Evolutionary conservation across 2,888 invertebrate species (phyloP).

Genomic region (Ptychoptera albimana): DNA sequence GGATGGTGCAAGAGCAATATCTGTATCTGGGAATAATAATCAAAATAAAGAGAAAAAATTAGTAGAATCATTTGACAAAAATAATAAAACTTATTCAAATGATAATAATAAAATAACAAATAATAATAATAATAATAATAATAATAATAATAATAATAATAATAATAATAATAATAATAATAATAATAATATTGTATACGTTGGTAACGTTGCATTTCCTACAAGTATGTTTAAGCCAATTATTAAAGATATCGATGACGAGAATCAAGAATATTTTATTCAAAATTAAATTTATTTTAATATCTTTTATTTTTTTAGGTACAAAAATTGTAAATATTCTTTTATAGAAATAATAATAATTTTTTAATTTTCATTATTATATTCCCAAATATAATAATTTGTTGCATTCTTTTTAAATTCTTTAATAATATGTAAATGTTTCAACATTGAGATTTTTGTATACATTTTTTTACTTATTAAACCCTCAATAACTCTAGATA

Average conservation of each 20-base stretch:
- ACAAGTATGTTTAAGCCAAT: slow-evolving; percentile 19
- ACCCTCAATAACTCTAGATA: slow-evolving; percentile 16
- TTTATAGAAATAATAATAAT: background rate
- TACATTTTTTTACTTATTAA: slow-evolving; percentile 19
- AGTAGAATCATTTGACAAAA: too few species aligned
- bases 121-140: slow-evolving; percentile 7
- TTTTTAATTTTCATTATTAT: slow-evolving; percentile 6
- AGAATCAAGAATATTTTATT: background rate
- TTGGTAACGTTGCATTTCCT: slow-evolving; percentile 19
- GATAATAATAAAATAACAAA: too few species aligned
- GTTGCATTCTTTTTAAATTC: slow-evolving; percentile 17
- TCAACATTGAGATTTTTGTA: slow-evolving; percentile 17
- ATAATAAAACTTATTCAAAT: too few species aligned
- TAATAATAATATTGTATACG: slow-evolving; percentile 14
- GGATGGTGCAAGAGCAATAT: too few species aligned
- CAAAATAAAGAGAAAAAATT: too few species aligned
- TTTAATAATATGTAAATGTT: slow-evolving; percentile 18
- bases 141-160: background rate
- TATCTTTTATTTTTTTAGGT: background rate
- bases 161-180: background rate
- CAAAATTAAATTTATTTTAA: background rate
- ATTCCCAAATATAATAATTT: slow-evolving; percentile 18
- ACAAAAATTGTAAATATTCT: too few species aligned
- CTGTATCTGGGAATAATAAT: too few species aligned
- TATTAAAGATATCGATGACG: slow-evolving; percentile 16